Evolutionary conservation across 1,140 invertebrate genomes (phyloP).

Genomic region (Aphelenchoides avenae): DNA sequence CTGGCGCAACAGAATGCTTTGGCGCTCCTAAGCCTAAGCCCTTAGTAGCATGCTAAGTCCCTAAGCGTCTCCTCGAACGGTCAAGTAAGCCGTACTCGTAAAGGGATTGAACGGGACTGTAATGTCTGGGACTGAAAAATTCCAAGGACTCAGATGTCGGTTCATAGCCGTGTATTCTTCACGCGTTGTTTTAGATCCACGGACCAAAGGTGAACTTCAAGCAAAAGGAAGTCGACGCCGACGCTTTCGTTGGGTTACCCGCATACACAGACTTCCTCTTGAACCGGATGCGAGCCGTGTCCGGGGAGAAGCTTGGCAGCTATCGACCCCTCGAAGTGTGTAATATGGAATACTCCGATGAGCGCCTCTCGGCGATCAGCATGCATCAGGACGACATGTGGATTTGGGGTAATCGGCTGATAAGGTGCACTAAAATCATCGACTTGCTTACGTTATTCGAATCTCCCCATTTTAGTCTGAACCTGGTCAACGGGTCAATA

Average conservation of each 20-base stretch:
- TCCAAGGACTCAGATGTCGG: too few species aligned
- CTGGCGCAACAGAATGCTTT: too few species aligned
- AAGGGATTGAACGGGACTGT: too few species aligned
- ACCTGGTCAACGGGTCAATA: slow-evolving; percentile 39
- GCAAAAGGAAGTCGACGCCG: slow-evolving; percentile 75
- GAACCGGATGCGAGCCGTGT: slow-evolving; percentile 63
- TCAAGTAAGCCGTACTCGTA: too few species aligned
- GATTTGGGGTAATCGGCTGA: slow-evolving; percentile 95
- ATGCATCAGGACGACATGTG: slow-evolving; percentile 97
- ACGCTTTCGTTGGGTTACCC: slow-evolving; percentile 80
- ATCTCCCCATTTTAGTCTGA: slow-evolving; percentile 34
- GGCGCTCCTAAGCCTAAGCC: too few species aligned
- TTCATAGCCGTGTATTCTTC: slow-evolving; percentile 6
- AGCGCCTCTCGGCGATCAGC: slow-evolving; percentile 85
- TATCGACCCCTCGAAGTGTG: slow-evolving; percentile 89
- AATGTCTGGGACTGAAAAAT: too few species aligned
- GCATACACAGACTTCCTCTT: slow-evolving; percentile 75
- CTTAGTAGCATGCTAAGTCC: too few species aligned
- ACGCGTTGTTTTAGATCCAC: slow-evolving; percentile 71
- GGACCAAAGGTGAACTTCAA: slow-evolving; percentile 98
- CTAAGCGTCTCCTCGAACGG: too few species aligned
- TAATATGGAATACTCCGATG: slow-evolving; percentile 83
- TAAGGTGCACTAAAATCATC: slow-evolving; percentile 72
- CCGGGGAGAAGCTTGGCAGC: slow-evolving; percentile 18
- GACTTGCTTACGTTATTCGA: neutral